Evolutionary conservation across 2,888 invertebrate species (phyloP), one percentile per base, ranked within the genome.

Genomic region (Sinohyriopsis cumingii): DNA sequence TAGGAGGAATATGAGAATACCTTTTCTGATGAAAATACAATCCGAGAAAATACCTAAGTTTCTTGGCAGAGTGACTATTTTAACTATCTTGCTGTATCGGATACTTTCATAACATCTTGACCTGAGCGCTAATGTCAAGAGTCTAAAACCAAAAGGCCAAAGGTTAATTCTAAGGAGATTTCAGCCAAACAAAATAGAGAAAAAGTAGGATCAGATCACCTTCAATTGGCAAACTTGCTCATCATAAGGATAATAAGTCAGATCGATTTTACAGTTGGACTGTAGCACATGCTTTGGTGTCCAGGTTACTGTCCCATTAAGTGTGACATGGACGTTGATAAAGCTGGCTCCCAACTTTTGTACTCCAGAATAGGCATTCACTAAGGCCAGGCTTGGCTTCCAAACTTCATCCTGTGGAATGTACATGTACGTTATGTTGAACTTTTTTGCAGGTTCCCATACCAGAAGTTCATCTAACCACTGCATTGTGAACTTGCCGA

Each of bases 191-290:
- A 9, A 45, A 2, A 45, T 9, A 12, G 45, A 45, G 12, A 45
- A 45, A 12, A 45, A 45, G 3, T 2, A 45, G 3, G 45, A 12
- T 12, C 45, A 45, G 2, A 45, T 45, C 69, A 77, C 77, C 74
- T 72, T 62, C 19, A 77, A 45, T 24, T 53, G 25, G 55, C 77
- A 77, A 0, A 67, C 68, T 55, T 77, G 77, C 54, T 55, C 65
- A 55, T 77, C 77, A 57, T 74, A 74, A 3, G 77, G 77, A 56
- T 71, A 77, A 53, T 72, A 59, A 2, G 74, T 74, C 67, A 72
- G 67, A 59, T 74, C 74, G 4, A 74, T 55, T 25, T 72, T 66
- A 22, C 77, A 77, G 6, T 59, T 56, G 22, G 74, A 68, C 28
- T 72, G 66, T 45, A 77, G 55, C 4, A 74, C 68, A 25, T 74